Base-by-base conservation (phyloP, 2,888 invertebrate genomes). In the Hydrotaea diabolus region DNA sequence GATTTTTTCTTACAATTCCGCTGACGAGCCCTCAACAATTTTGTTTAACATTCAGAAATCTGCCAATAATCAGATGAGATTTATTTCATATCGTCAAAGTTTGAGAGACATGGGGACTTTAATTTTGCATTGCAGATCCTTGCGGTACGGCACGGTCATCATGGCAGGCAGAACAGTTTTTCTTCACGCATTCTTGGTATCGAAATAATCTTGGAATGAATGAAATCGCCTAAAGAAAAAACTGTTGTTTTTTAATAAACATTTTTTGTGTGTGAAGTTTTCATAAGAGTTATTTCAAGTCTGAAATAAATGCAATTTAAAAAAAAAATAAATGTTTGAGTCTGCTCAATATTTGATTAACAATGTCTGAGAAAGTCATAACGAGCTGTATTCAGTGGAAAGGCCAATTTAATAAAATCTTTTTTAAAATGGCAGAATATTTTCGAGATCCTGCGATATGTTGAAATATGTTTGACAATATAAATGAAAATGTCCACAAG, bases 11-110 rank as follows among this genome's bases (percentile, higher is more conserved):
- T 79, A 9, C 17, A 15, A 36, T 26, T 26, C 31, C 21, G 17
- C 19, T n/a, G 2, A 31, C n/a, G 57, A 23, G 57, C 66, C 66
- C 72, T 64, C 75, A 21, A 64, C 66, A 85, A 82, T 78, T 79
- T 85, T 85, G 84, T 82, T 85, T 62, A 85, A 82, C 84, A 85
- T 82, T 79, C 66, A 79, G 62, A 74, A 86, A 80, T 81, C 83
- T 74, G 73, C 78, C 82, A 71, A 83, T 77, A 83, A 83, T 81
- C 85, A 82, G 74, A 76, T 71, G 83, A 85, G 79, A 86, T 86
- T 86, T 86, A 85, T 86, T 82, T 84, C 62, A 59, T 76, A 77
- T 69, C 31, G 59, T 59, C 72, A 46, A 59, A 73, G 73, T 21
- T 73, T 81, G 62, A 59, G 43, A 66, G 74, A 39, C 55, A 46